Evolutionary conservation across 2,888 invertebrate genomes (phyloP).

Genomic region (Seira musarum): DNA sequence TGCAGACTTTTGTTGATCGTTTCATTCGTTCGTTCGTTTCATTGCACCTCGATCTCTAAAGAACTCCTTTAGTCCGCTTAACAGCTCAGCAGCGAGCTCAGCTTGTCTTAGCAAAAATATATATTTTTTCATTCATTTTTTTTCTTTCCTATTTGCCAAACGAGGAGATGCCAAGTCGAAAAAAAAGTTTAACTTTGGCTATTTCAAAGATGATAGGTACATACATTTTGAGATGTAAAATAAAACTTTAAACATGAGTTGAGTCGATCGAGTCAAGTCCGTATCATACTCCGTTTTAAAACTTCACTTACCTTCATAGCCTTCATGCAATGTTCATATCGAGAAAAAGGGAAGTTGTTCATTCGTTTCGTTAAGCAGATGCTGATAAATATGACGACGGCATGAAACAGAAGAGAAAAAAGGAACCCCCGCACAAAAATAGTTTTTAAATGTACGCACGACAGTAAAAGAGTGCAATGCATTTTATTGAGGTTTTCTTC

Average conservation of each 20-base stretch:
- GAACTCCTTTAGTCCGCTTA: not conserved
- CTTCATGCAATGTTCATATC: not conserved
- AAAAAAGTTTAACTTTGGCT: not conserved
- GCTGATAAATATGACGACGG: no score
- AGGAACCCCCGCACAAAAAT: conserved; percentile 18
- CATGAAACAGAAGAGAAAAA: not conserved
- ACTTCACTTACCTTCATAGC: no score
- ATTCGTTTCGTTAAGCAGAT: conserved; percentile 6
- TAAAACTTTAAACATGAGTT: conserved; percentile 1
- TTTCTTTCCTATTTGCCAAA: conserved; percentile 14
- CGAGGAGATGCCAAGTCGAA: not conserved
- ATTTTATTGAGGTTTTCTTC: conserved; percentile 10
- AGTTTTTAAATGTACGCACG: conserved; percentile 7
- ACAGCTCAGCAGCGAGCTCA: no score
- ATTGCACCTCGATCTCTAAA: not conserved
- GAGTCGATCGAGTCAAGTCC: not conserved
- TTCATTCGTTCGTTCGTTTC: not conserved
- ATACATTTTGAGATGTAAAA: not conserved
- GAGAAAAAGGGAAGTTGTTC: conserved; percentile 3
- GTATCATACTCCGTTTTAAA: not conserved
- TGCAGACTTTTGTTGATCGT: conserved; percentile 1
- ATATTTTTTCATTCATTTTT: not conserved
- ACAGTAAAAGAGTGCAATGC: not conserved
- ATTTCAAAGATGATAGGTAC: no score
- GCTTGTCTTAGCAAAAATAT: not conserved